A percentile compares a stretch with the other conserved stretches of the same genome.
Conservation (phyloP, 2,797 vertebrate species). For the Menidia menidia region DNA sequence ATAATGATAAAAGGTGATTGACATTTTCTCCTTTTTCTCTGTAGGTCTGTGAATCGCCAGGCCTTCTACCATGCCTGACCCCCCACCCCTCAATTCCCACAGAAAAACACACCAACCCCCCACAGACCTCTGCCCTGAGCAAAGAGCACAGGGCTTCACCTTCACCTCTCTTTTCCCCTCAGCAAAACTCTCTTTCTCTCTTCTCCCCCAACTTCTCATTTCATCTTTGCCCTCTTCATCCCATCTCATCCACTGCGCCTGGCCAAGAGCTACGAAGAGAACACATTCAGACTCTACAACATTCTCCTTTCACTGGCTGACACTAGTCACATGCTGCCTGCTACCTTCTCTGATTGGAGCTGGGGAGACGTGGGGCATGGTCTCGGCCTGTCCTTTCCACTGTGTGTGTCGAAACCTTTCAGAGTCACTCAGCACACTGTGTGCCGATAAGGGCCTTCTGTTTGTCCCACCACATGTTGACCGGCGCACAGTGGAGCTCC, state of each 20-base stretch:
- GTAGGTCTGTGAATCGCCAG: conserved; percentile 85
- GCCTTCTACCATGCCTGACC: conserved; percentile 85
- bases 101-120: conserved; percentile 71
- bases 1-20: conserved; percentile 3
- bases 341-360: conserved; percentile 80
- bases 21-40: conserved; percentile 5
- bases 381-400: conserved; percentile 90
- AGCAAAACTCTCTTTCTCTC: conserved; percentile 50
- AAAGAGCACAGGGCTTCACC: conserved; percentile 47
- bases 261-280: conserved; percentile 52
- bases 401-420: conserved; percentile 95
- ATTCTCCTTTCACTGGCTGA: conserved; percentile 78
- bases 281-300: conserved; percentile 51
- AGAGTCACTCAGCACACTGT: conserved; percentile 93
- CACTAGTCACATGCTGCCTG: conserved; percentile 81
- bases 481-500: conserved; percentile 91
- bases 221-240: conserved; percentile 58
- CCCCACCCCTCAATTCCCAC: conserved; percentile 75
- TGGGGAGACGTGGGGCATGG: conserved; percentile 87
- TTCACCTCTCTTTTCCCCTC: conserved; percentile 36
- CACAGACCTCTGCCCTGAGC: conserved; percentile 50
- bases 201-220: conserved; percentile 45
- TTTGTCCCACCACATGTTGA: conserved; percentile 93
- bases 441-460: conserved; percentile 92
- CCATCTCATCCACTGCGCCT: conserved; percentile 65